Evolutionary conservation across 2,888 invertebrate species (phyloP).

Genomic region (Polyommatus icarus): DNA sequence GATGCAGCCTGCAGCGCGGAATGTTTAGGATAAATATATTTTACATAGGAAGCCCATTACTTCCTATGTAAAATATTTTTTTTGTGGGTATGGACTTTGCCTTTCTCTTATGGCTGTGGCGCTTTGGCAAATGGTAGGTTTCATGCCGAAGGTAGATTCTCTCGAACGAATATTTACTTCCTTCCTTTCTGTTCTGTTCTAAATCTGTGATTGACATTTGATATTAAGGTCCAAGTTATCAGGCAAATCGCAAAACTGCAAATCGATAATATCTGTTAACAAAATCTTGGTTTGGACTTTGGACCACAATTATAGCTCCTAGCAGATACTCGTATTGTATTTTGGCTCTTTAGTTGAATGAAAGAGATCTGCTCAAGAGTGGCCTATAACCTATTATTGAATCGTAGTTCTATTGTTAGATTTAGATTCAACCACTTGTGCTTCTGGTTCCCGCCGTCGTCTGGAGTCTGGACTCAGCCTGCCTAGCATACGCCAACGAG

Average conservation of each 20-base stretch:
- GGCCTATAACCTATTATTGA: too few relatives aligned
- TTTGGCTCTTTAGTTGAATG: too few relatives aligned
- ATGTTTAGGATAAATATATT: background rate
- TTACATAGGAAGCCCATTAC: background rate
- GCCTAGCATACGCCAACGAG: too few relatives aligned
- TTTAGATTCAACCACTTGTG: too few relatives aligned
- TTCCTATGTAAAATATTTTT: too few relatives aligned
- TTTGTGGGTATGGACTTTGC: background rate
- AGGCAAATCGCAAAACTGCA: background rate
- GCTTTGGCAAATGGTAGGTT: background rate
- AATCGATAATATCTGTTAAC: too few relatives aligned
- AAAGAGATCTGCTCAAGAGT: too few relatives aligned
- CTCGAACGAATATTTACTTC: background rate
- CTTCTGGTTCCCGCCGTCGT: too few relatives aligned
- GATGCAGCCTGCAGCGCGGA: slow-evolving; percentile 1
- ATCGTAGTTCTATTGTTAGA: too few relatives aligned
- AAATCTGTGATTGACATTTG: background rate
- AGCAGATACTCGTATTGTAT: too few relatives aligned
- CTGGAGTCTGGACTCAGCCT: too few relatives aligned
- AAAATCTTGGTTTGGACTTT: background rate
- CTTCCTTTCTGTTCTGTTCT: background rate
- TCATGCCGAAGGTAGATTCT: background rate
- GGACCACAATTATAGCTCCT: background rate
- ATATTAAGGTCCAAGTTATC: too few relatives aligned
- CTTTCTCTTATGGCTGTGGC: background rate